phyloP scores from a whole-genome alignment of 1,140 invertebrate species.

The Conus betulinus region DNA sequence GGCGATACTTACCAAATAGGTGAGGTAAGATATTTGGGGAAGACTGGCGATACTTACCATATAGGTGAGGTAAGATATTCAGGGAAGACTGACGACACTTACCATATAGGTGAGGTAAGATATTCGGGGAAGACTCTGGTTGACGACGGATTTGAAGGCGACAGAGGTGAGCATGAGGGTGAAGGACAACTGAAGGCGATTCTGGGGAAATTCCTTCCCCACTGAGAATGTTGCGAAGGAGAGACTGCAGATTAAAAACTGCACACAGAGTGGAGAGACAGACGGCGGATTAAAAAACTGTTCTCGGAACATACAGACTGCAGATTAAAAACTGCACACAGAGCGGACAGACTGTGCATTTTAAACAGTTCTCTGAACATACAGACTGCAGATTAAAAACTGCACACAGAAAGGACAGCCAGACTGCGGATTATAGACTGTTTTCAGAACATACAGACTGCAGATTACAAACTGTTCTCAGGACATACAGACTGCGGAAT shows the following conservation, averaged over 20 bases:
- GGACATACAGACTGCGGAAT: too few species aligned
- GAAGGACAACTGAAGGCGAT: slow-evolving; percentile 72
- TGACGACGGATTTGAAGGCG: slow-evolving; percentile 75
- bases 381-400: slow-evolving; percentile 72
- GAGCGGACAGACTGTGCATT: background rate
- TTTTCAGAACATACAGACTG: background rate
- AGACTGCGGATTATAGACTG: background rate
- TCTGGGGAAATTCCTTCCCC: slow-evolving; percentile 69
- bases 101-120: slow-evolving; percentile 75
- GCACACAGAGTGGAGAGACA: slow-evolving; percentile 39
- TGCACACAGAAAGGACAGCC: slow-evolving; percentile 47
- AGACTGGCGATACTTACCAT: too few species aligned
- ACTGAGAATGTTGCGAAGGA: slow-evolving; percentile 76
- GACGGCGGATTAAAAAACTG: background rate
- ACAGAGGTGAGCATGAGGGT: slow-evolving; percentile 68
- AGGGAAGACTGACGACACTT: slow-evolving; percentile 31
- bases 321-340: too few species aligned
- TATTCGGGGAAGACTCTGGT: slow-evolving; percentile 73
- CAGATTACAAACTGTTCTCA: background rate
- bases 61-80: too few species aligned
- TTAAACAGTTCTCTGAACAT: too few species aligned
- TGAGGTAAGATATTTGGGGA: too few species aligned
- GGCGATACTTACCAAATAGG: too few species aligned
- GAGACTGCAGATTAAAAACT: slow-evolving; percentile 73
- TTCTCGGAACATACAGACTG: too few species aligned